Conservation (phyloP, 2,113 vertebrate species). For the Mungos mungo region DNA sequence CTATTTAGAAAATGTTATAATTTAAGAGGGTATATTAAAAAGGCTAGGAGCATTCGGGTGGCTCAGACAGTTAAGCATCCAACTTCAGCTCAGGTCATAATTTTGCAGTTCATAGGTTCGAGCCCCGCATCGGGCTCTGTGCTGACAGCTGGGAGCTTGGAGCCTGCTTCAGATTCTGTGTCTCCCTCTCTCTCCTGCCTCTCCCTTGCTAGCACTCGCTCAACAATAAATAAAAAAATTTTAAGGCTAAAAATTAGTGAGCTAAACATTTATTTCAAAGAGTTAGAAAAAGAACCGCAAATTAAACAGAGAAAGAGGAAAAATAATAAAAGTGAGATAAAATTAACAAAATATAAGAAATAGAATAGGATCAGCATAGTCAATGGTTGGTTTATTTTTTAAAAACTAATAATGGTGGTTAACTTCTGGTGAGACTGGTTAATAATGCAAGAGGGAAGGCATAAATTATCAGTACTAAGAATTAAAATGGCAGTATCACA, state of each 20-base stretch:
- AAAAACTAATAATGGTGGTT: background rate
- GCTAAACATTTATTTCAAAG: background rate
- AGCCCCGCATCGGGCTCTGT: too few species aligned
- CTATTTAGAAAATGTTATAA: background rate
- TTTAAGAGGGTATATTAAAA: background rate
- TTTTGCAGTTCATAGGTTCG: too few species aligned
- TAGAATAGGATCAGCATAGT: background rate
- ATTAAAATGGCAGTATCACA: background rate
- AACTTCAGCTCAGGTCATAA: too few species aligned
- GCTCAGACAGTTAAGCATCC: too few species aligned
- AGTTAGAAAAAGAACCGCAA: background rate
- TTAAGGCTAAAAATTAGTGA: background rate
- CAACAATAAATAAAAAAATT: too few species aligned
- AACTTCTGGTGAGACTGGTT: background rate
- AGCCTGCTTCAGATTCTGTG: too few species aligned
- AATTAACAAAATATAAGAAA: background rate
- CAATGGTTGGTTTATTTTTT: conserved; percentile 7
- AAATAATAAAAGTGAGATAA: background rate
- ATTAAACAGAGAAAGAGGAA: background rate
- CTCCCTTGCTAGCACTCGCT: too few species aligned
- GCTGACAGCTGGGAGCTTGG: too few species aligned
- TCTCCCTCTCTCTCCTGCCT: too few species aligned
- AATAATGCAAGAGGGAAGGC: background rate
- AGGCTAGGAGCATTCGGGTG: background rate
- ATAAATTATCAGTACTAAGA: background rate